A percentile compares a stretch with the other conserved stretches of the same genome.
Evolutionary conservation across 1,140 invertebrate species (phyloP).

Genomic region (Spodoptera litura): DNA sequence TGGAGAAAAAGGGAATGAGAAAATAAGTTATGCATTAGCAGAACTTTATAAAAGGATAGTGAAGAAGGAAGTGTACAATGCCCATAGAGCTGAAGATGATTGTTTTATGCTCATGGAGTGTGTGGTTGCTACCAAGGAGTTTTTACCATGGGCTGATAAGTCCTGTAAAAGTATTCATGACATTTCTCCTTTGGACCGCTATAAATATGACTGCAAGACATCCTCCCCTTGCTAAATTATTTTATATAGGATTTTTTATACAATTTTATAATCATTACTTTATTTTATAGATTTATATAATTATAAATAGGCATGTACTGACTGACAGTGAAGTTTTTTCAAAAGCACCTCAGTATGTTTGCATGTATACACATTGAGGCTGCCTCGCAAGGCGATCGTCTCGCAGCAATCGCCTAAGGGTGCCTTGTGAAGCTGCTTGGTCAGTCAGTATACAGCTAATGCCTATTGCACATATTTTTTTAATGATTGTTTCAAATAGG

Average conservation of each 20-base stretch:
- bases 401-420: too few relatives aligned
- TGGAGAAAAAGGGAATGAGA: conserved; percentile 46
- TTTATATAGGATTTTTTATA: background rate
- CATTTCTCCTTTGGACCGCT: conserved; percentile 58
- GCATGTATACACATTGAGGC: too few relatives aligned
- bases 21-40: conserved; percentile 82
- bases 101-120: conserved; percentile 86
- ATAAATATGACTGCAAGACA: conserved; percentile 2
- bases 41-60: conserved; percentile 86
- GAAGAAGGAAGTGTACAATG: conserved; percentile 68
- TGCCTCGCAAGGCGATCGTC: too few relatives aligned
- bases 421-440: too few relatives aligned
- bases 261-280: background rate
- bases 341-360: too few relatives aligned
- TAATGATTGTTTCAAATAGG: background rate
- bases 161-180: conserved; percentile 80
- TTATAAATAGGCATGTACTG: too few relatives aligned
- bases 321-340: too few relatives aligned
- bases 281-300: background rate
- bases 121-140: conserved; percentile 84
- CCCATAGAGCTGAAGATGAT: conserved; percentile 88
- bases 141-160: conserved; percentile 86
- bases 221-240: background rate
- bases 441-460: too few relatives aligned
- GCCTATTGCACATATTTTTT: too few relatives aligned